These are phyloP conservation scores for Lepisosteus osseus DNA, from an alignment of 2,113 vertebrate species.

Conservation along the genomic window DNA sequence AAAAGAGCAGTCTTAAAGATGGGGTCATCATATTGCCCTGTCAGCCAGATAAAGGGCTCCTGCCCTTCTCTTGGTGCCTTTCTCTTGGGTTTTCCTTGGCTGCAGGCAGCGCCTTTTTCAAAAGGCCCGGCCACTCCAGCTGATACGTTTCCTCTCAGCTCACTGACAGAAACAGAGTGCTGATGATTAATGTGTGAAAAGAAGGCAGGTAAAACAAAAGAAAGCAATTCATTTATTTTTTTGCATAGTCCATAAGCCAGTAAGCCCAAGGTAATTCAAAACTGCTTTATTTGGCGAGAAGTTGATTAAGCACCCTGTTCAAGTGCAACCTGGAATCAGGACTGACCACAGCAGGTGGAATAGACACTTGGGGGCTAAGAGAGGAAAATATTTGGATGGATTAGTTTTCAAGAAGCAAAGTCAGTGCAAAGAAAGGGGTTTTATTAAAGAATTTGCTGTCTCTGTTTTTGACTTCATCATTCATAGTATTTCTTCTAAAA, in stretches of 20 bases:
- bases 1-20: too few relatives aligned
- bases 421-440: not conserved
- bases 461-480: not conserved
- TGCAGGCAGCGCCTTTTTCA: not conserved
- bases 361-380: not conserved
- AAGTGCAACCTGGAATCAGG: not conserved
- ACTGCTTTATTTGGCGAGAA: slow-evolving; percentile 23
- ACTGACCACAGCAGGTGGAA: not conserved
- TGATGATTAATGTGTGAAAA: slow-evolving; percentile 27
- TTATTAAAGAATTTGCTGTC: not conserved
- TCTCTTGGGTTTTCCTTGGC: not conserved
- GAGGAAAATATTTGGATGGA: not conserved
- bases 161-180: slow-evolving; percentile 22
- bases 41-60: slow-evolving; percentile 12
- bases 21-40: slow-evolving; percentile 16
- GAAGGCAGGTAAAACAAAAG: slow-evolving; percentile 22
- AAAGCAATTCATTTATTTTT: not conserved
- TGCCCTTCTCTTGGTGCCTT: not conserved
- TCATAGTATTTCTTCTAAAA: too few relatives aligned
- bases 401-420: not conserved
- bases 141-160: slow-evolving; percentile 15
- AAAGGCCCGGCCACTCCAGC: slow-evolving; percentile 18
- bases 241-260: slow-evolving; percentile 15
- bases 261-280: slow-evolving; percentile 25
- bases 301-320: not conserved